Evolutionary conservation across 2,113 vertebrate species (phyloP).

Genomic region (Calyptomena viridis): DNA sequence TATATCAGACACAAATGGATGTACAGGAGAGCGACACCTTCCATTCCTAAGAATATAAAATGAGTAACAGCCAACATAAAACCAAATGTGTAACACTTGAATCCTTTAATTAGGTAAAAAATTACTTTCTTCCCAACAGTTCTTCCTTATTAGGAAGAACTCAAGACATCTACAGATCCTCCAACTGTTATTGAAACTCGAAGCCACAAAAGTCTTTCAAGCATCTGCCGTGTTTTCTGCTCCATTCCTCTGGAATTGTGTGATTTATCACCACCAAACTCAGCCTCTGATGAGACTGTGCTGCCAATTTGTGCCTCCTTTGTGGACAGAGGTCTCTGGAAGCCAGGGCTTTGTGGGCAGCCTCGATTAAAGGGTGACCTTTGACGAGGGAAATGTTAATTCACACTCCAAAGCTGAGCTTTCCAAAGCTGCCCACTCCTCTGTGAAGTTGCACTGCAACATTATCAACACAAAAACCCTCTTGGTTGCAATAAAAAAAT

Average conservation of each 20-base stretch:
- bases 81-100: neutral
- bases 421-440: neutral
- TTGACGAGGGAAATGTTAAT: constrained; percentile 54
- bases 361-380: constrained; percentile 59
- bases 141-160: constrained; percentile 37
- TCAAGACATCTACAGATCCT: constrained; percentile 26
- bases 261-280: constrained; percentile 44
- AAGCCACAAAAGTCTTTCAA: constrained; percentile 14
- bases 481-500: neutral
- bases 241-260: neutral
- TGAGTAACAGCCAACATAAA: neutral
- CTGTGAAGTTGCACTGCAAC: neutral
- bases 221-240: constrained; percentile 44
- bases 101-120: constrained; percentile 41
- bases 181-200: constrained; percentile 36
- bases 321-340: neutral
- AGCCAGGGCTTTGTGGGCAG: neutral
- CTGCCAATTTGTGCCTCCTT: constrained; percentile 43
- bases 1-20: neutral
- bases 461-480: neutral
- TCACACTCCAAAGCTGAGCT: constrained; percentile 6
- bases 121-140: neutral
- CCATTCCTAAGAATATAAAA: neutral
- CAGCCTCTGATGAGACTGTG: constrained; percentile 42
- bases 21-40: neutral